Conservation (phyloP, 1,140 invertebrate species). For the Charaxes varanes region DNA sequence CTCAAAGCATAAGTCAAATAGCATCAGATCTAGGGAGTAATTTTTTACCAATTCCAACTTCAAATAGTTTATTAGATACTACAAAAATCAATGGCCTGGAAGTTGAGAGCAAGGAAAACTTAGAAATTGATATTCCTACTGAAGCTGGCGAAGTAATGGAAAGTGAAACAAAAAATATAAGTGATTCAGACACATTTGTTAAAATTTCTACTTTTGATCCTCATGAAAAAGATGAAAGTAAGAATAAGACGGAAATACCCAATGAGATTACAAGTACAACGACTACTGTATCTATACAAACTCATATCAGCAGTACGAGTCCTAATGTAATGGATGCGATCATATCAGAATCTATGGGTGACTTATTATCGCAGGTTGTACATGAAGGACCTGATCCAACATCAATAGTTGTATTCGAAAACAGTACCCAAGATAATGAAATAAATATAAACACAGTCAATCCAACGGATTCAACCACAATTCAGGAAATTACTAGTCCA, state of each 20-base stretch:
- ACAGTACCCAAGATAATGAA: slow-evolving; percentile 12
- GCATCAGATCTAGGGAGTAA: slow-evolving; percentile 56
- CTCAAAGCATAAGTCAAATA: slow-evolving; percentile 66
- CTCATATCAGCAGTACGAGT: slow-evolving; percentile 18
- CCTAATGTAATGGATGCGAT: slow-evolving; percentile 45
- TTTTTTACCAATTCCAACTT: slow-evolving; percentile 42
- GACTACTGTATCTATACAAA: slow-evolving; percentile 9
- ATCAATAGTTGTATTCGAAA: slow-evolving; percentile 8
- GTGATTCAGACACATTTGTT: slow-evolving; percentile 42
- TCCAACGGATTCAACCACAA: slow-evolving; percentile 5
- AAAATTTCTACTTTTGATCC: slow-evolving; percentile 61
- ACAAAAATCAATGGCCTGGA: slow-evolving; percentile 34
- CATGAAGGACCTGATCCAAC: slow-evolving; percentile 25
- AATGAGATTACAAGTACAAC: slow-evolving; percentile 1
- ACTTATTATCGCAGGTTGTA: slow-evolving; percentile 57
- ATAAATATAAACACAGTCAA: background rate
- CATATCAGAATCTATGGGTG: slow-evolving; percentile 60
- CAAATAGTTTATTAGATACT: slow-evolving; percentile 40
- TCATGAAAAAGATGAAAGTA: slow-evolving; percentile 20
- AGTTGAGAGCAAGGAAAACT: slow-evolving; percentile 61
- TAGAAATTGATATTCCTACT: slow-evolving; percentile 57
- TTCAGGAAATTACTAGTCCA: background rate
- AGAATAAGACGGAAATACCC: background rate
- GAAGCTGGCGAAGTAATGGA: slow-evolving; percentile 27
- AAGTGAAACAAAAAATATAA: slow-evolving; percentile 19